Conservation (phyloP, 2,113 vertebrate genomes). For the Etheostoma spectabile region DNA sequence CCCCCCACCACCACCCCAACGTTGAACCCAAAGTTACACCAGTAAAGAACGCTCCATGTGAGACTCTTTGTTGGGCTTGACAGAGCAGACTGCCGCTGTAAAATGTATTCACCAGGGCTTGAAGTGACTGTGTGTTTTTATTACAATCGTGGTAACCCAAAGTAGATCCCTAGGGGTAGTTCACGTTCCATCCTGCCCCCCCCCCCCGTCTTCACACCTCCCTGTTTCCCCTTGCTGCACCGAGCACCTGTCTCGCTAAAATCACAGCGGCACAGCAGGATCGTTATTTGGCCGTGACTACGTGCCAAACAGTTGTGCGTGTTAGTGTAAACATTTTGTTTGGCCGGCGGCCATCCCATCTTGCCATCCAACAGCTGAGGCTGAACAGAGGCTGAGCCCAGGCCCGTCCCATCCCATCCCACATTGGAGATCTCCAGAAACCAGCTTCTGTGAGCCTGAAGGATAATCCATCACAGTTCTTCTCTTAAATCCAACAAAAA, state of each 20-base stretch:
- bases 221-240: conserved; percentile 48
- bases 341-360: conserved; percentile 64
- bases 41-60: background rate
- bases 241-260: conserved; percentile 59
- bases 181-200: conserved; percentile 1
- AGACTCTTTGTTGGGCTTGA: conserved; percentile 3
- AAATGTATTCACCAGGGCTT: conserved; percentile 11
- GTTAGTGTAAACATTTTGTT: conserved; percentile 75
- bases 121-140: conserved; percentile 34
- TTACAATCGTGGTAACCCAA: conserved; percentile 27
- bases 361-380: conserved; percentile 73
- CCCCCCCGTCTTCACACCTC: background rate
- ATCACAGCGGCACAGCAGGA: conserved; percentile 52
- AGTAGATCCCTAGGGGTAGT: conserved; percentile 29
- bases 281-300: conserved; percentile 57
- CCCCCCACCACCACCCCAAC: too few species aligned
- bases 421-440: conserved; percentile 22
- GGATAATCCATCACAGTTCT: conserved; percentile 48
- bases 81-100: conserved; percentile 3
- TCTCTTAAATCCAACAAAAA: conserved; percentile 3
- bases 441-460: conserved; percentile 38
- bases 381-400: conserved; percentile 51
- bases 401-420: conserved; percentile 35
- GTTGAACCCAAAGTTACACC: too few species aligned
- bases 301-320: conserved; percentile 69